Evolutionary conservation across 2,113 vertebrate species (phyloP), one percentile per base, ranked within the genome.

Genomic region (Labeo rohita): DNA sequence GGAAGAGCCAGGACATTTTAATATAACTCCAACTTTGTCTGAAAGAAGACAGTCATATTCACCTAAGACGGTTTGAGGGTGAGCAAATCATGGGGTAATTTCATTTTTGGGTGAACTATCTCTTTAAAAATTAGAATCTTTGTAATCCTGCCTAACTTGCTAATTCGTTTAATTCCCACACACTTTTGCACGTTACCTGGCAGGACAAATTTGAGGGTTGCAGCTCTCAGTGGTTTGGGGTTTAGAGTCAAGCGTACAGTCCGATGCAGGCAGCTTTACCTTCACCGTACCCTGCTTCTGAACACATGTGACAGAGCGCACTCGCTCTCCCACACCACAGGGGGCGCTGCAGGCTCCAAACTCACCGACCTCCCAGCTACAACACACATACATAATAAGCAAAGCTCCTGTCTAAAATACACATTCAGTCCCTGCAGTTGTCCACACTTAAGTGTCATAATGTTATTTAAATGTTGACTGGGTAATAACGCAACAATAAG

Each of bases 271-370:
- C 86, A 93, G 82, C 0, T 65, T 36, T 1, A 84, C 73, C 47
- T 85, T 88, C 23, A 88, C 36, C 0, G 3, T 49, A 16, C 78
- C 92, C 9, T 73, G 89, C 72, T 75, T 89, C 80, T 92, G 91
- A 61, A 96, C 88, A 28, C 96, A 96, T 23, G 54, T 83, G 9
- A 96, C 89, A 23, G 89, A 88, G 75, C 93, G 92, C 85, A 91
- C 80, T 65, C 54, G 78, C 79, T 87, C 90, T 87, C 94, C 95
- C 1, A 91, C 91, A 4, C 94, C 93, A 66, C 94, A 96, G 70
- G 92, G 90, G 49, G 89, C 63, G 0, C 94, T 95, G 45, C 95
- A 96, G 1, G 92, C 90, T 10, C 94, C 92, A 61, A 94, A 94
- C 84, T 75, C 90, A 12, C 91, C 94, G 0, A 89, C 66, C 7